Base-by-base conservation (phyloP, 2,113 vertebrate species). In the Perognathus longimembris region DNA sequence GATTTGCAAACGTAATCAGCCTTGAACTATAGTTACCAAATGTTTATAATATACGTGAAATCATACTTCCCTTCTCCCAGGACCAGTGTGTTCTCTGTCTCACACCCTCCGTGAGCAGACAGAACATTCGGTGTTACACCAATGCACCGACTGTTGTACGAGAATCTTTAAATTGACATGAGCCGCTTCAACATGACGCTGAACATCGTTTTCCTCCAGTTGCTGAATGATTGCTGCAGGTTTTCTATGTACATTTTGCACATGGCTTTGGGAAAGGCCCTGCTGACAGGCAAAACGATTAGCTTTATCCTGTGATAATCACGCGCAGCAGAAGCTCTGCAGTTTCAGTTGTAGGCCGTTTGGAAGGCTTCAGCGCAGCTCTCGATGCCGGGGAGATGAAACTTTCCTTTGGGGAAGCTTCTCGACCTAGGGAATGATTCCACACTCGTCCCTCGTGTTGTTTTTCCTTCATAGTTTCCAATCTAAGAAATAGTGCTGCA, bases 21-120 rank as follows among this genome's bases (percentile, higher is more conserved):
- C 84, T 93, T 71, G 14, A 87, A 73, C 71, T 69, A 3, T 34
- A 73, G 63, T 89, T 89, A 42, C 21, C 74, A 71, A 75, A 73
- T 80, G 63, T 76, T 77, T 86, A 18, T 20, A 84, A 10, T 75
- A 26, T 57, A 2, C 54, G 22, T 28, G 21, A 91, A 89, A 67
- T 71, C n/a, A 61, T 30, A 76, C 15, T 64, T 67, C 12, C 1
- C 14, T 15, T 38, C 59, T 85, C 42, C 59, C 85, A 76, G 61
- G 20, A 81, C 73, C 73, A 38, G 28, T 5, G 5, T 21, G 1
- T 28, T 12, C 15, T 87, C n/a, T 83, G 3, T 45, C 79, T 32
- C n/a, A 17, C 34, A 85, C 9, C 18, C 40, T 67, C 22, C 61
- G 21, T 42, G 30, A 77, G 21, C 28, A 1, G 71, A 38, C 71